Conservation (phyloP, 2,797 vertebrate species). For the Smutsia gigantea region DNA sequence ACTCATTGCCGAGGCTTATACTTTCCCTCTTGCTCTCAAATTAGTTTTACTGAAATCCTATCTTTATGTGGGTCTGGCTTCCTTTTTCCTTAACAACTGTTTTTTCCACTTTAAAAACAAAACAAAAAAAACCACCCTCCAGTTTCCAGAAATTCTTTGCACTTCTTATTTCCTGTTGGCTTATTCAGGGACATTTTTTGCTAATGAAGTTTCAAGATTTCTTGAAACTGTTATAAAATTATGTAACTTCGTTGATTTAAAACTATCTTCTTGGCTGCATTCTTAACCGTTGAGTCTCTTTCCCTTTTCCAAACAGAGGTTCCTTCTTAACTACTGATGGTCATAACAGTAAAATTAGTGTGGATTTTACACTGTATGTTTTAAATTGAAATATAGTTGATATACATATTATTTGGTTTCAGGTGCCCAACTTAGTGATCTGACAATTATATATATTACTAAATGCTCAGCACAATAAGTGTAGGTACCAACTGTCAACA, state of each 20-base stretch:
- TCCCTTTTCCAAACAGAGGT: not conserved
- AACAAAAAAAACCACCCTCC: conserved; percentile 42
- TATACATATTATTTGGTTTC: no score
- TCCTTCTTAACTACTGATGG: not conserved
- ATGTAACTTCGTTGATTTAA: conserved; percentile 58
- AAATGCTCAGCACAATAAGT: no score
- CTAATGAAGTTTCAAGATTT: conserved; percentile 73
- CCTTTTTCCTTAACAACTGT: conserved; percentile 66
- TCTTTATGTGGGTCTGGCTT: conserved; percentile 76
- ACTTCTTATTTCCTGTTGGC: conserved; percentile 73
- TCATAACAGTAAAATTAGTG: not conserved
- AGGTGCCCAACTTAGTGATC: no score
- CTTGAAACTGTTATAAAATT: conserved; percentile 65
- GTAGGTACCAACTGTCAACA: no score
- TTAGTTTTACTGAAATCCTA: conserved; percentile 71
- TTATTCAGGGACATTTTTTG: conserved; percentile 62
- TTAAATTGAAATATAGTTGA: no score
- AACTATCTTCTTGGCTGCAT: conserved; percentile 47
- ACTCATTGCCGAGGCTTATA: not conserved
- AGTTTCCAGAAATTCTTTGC: conserved; percentile 77
- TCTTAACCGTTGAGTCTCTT: conserved; percentile 47
- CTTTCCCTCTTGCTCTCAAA: conserved; percentile 49
- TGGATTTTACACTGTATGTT: not conserved
- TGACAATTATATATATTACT: no score
- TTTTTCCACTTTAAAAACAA: conserved; percentile 55